Evolutionary conservation across 2,888 invertebrate genomes (phyloP).

Genomic region (Dusona sp.): DNA sequence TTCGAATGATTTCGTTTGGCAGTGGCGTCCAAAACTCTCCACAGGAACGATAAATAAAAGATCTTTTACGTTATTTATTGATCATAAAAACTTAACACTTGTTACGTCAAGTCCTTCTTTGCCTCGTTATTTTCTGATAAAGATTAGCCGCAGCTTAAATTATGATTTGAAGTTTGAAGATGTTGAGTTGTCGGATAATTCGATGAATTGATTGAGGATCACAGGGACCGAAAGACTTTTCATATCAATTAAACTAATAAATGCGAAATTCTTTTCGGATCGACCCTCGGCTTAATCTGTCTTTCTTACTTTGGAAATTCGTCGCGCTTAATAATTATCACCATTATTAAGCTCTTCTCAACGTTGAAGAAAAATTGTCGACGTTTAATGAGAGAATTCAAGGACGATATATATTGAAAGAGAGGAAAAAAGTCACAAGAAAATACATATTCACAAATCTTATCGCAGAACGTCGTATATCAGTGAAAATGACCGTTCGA

Average conservation of each 20-base stretch:
- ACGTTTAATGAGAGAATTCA: neutral
- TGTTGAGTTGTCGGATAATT: neutral
- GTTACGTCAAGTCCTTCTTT: neutral
- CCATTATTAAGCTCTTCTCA: neutral
- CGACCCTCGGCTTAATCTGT: neutral
- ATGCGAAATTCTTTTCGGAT: constrained; percentile 16
- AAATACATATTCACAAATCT: neutral
- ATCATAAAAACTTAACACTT: neutral
- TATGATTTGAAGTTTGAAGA: neutral
- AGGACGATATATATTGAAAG: constrained; percentile 5
- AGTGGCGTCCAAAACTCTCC: neutral
- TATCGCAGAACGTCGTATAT: neutral
- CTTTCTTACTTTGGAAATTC: neutral
- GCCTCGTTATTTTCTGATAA: neutral
- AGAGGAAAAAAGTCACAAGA: neutral
- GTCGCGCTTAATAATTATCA: constrained; percentile 10
- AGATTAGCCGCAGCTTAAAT: neutral
- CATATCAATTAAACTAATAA: constrained; percentile 13
- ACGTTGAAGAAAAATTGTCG: constrained; percentile 13
- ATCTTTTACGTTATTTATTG: constrained; percentile 3
- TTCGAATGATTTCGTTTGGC: neutral
- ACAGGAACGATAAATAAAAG: neutral
- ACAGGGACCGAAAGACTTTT: constrained; percentile 1
- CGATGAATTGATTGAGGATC: neutral
- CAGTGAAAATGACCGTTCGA: neutral